A percentile compares a stretch with the other conserved stretches of the same genome.
Evolutionary conservation across 1,140 invertebrate genomes (phyloP).

Genomic region (Caenorhabditis brenneri): DNA sequence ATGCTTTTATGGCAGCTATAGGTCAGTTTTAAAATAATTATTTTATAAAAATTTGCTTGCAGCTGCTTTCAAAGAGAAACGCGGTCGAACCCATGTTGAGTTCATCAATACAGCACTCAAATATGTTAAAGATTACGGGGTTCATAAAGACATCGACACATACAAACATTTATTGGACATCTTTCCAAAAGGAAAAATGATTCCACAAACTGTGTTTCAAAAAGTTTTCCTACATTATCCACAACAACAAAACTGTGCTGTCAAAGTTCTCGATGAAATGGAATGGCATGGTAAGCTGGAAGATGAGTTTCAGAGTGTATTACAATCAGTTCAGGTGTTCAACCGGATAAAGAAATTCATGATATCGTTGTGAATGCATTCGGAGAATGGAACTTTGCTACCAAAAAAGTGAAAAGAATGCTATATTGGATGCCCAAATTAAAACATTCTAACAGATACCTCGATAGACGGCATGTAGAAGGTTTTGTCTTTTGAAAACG

Average conservation of each 20-base stretch:
- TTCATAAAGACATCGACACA: conserved; percentile 83
- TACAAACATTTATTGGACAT: conserved; percentile 90
- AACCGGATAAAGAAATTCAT: conserved; percentile 87
- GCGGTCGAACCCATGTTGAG: conserved; percentile 81
- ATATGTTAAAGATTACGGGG: conserved; percentile 85
- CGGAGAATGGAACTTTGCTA: conserved; percentile 80
- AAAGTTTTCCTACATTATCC: conserved; percentile 73
- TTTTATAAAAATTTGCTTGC: neutral
- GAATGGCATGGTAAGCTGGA: conserved; percentile 80
- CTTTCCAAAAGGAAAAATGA: conserved; percentile 87
- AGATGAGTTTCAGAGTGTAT: conserved; percentile 48
- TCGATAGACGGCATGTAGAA: conserved; percentile 78
- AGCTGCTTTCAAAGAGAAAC: conserved; percentile 54
- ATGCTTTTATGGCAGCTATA: conserved; percentile 53
- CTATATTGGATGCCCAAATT: conserved; percentile 99
- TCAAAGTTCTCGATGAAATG: conserved; percentile 87
- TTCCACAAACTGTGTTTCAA: conserved; percentile 79
- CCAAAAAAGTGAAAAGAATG: conserved; percentile 84
- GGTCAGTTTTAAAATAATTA: conserved; percentile 27
- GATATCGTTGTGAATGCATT: conserved; percentile 83
- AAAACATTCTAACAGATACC: conserved; percentile 87
- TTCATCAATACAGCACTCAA: conserved; percentile 88
- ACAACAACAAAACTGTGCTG: conserved; percentile 88
- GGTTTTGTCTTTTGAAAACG: neutral
- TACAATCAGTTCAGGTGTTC: conserved; percentile 77